Base-by-base conservation (phyloP, 2,888 invertebrate genomes). In the Opisthograptis luteolata region DNA sequence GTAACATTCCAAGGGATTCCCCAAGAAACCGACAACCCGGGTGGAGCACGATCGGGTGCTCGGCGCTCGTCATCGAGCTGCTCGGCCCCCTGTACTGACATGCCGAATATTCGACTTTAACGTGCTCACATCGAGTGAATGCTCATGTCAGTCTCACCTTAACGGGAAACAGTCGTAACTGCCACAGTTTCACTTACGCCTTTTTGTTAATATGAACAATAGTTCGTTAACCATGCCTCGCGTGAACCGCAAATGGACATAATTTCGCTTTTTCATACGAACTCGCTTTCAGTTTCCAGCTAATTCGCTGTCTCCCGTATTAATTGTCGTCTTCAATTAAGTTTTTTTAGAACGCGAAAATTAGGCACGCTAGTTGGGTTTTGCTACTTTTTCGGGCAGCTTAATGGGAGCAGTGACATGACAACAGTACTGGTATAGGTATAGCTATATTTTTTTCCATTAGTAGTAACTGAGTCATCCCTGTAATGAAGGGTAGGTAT, bases 311-410 rank as follows among this genome's bases (percentile, higher is more conserved):
- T 61, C 49, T 66, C 59, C 54, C 20, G 56, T 47, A 64, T 64
- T 68, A 68, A 73, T 73, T 64, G 62, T 52, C 20, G 51, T 55
- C 58, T 63, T 52, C 63, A 53, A 51, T 56, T 49, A 31, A 41
- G n/a, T n/a, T 57, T 60, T 64, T 67, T 64, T 58, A 62, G 51
- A 49, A 43, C 58, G 50, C 49, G 30, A 52, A 53, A 60, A 60
- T 65, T 65, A 57, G 50, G 52, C 57, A 58, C 44, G 57, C 55
- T 43, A 52, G 14, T 25, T 43, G 34, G 53, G 55, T 55, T 65
- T 47, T 60, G 58, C 53, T 56, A 60, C 59, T 57, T 42, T 22
- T 27, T 22, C 17, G 34, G 20, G 45, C 45, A 25, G 19, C 35
- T 2, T 24, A 20, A 34, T 34, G 8, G 34, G 20, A 10, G 24